These are phyloP conservation scores for Felis catus DNA, from an alignment of 2,113 vertebrate species.

Conservation along the genomic window DNA sequence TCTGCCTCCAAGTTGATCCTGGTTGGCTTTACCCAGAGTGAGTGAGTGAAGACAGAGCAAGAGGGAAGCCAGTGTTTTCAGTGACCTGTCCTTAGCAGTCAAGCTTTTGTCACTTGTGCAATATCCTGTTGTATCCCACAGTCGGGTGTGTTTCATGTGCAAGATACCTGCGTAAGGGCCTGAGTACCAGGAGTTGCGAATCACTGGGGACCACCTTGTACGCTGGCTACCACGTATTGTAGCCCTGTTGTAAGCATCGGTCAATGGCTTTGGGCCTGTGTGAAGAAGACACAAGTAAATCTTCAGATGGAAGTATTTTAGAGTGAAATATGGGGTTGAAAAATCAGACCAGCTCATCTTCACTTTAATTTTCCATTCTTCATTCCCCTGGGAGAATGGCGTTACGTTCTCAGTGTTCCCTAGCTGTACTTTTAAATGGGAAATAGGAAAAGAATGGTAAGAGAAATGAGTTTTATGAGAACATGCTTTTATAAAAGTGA, in stretches of 20 bases:
- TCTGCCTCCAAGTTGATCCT: not conserved
- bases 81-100: not conserved
- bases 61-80: not conserved
- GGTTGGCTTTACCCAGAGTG: not conserved
- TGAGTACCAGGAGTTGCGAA: not conserved
- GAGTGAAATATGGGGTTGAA: not conserved
- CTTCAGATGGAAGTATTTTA: not conserved
- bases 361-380: not conserved
- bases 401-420: not conserved
- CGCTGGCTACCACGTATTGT: not conserved
- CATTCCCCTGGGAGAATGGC: not conserved
- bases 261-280: not conserved
- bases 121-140: not conserved
- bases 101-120: not conserved
- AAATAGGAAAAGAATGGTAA: not conserved
- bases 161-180: rapidly evolving
- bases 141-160: not conserved
- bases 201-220: not conserved
- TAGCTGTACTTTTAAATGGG: not conserved
- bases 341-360: not conserved
- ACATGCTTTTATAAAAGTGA: not conserved
- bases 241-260: not conserved
- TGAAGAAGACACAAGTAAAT: not conserved
- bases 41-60: not conserved
- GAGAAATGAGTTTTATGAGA: not conserved